phyloP scores from a whole-genome alignment of 2,888 invertebrate species.

The Netelia virgata region DNA sequence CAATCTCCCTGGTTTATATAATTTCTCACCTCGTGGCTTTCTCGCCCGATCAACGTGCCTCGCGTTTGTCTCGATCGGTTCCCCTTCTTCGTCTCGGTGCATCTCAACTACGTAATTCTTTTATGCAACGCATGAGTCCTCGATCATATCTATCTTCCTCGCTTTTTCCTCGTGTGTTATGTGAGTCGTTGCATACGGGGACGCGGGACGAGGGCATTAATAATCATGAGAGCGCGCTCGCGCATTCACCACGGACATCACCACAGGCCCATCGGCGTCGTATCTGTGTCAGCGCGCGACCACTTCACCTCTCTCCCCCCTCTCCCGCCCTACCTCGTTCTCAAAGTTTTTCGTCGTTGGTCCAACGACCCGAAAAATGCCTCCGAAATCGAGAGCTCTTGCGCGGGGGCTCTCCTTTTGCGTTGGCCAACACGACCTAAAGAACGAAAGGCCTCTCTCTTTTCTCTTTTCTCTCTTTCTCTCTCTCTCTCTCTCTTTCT shows the following conservation, averaged over 20 bases:
- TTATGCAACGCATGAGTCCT: constrained; percentile 78
- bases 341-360: constrained; percentile 58
- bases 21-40: constrained; percentile 35
- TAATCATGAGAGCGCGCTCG: constrained; percentile 67
- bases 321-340: constrained; percentile 11
- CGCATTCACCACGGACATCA: constrained; percentile 60
- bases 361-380: constrained; percentile 65
- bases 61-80: constrained; percentile 31
- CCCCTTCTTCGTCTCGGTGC: constrained; percentile 12
- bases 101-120: constrained; percentile 73
- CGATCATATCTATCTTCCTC: constrained; percentile 74
- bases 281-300: constrained; percentile 68
- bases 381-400: constrained; percentile 65
- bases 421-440: constrained; percentile 51
- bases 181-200: background rate
- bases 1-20: constrained; percentile 21
- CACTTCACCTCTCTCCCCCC: constrained; percentile 42
- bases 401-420: constrained; percentile 25
- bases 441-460: constrained; percentile 45
- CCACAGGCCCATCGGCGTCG: constrained; percentile 47
- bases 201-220: constrained; percentile 63
- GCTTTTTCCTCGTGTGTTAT: constrained; percentile 25
- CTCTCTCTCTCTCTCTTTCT: constrained; percentile 13
- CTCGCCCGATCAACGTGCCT: constrained; percentile 38
- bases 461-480: constrained; percentile 5